Percentiles rank a stretch among this genome's conserved stretches.
phyloP scores from a whole-genome alignment of 2,797 vertebrate genomes.

The Aeoliscus strigatus region DNA sequence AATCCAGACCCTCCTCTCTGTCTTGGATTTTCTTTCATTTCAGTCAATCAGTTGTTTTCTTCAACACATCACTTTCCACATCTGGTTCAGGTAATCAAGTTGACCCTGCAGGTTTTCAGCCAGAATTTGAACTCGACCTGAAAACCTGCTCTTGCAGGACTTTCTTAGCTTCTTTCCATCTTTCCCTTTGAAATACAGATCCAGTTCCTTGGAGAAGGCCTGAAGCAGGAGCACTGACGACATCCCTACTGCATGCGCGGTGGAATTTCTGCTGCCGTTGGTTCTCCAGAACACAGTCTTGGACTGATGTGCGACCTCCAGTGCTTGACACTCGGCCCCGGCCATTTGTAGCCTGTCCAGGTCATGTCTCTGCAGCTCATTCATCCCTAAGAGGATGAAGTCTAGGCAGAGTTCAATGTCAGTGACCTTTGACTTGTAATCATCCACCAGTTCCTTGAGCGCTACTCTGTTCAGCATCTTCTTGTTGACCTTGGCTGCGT shows the following conservation, averaged over 20 bases:
- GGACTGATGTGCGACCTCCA: conserved; percentile 36
- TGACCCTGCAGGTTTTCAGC: conserved; percentile 47
- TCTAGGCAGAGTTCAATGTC: conserved; percentile 55
- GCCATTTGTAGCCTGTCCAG: conserved; percentile 29
- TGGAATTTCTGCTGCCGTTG: neutral
- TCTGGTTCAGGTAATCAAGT: conserved; percentile 39
- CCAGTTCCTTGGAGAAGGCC: conserved; percentile 42
- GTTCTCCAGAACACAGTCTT: conserved; percentile 23
- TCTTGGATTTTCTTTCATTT: neutral
- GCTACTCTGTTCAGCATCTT: conserved; percentile 27
- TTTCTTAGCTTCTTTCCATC: conserved; percentile 47
- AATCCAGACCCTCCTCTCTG: neutral
- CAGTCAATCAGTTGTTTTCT: neutral
- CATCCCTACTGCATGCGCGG: conserved; percentile 6
- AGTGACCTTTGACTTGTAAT: conserved; percentile 33
- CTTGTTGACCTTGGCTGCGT: conserved; percentile 34
- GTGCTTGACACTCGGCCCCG: conserved; percentile 20
- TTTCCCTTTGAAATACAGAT: conserved; percentile 53
- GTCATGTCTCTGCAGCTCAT: conserved; percentile 51
- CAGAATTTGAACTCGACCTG: conserved; percentile 40
- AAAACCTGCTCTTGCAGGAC: conserved; percentile 49
- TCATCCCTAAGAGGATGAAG: conserved; percentile 52
- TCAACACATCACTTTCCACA: conserved; percentile 49
- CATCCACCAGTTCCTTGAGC: conserved; percentile 42
- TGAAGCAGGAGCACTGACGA: conserved; percentile 48